Base-by-base conservation (phyloP, 2,888 invertebrate genomes). In the Branchellion lobata region DNA sequence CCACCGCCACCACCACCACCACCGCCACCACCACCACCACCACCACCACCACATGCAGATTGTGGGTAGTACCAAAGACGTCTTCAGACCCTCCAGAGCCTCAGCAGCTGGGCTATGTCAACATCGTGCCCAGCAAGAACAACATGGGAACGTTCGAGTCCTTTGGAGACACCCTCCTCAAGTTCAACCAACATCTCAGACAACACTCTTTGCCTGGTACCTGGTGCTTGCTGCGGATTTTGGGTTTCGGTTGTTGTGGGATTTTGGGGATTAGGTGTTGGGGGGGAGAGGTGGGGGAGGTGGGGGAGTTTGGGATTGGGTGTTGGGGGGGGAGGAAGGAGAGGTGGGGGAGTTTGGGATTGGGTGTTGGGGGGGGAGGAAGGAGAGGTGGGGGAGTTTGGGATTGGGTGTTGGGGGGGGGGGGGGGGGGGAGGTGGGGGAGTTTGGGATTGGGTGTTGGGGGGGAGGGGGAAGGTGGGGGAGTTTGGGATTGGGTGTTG, bases 51-150 rank as follows among this genome's bases (percentile, higher is more conserved):
- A 1, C 29, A 8, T 57, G 36, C 76, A 83, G 83, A 71, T 78
- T 83, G 78, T 83, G 83, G 83, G 79, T 83, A 3, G 75, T 83
- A 2, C 83, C 82, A 2, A 81, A 81, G 53, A 80, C 75, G 21
- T 57, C 71, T 2, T 79, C 77, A 8, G 82, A 83, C 72, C 53
- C 83, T 2, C 75, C 53, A 27, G 81, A 81, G 53, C 69, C 83
- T 0, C 83, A 83, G 65, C 83, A 83, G 79, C 81, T 83, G 24
- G 83, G 83, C 47, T 83, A 83, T 78, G 81, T 83, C 40, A 83
- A 83, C 77, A 81, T 83, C 21, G 82, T 83, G 2, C 83, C 83
- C 3, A 73, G 81, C 79, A 61, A 83, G 57, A 83, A 81, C 75
- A 81, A 79, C n/a, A 31, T 73, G 27, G 83, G 83, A 24, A 75